These are phyloP conservation scores for Ormyrus thymus DNA, from an alignment of 2,888 invertebrate genomes.

Conservation along the genomic window DNA sequence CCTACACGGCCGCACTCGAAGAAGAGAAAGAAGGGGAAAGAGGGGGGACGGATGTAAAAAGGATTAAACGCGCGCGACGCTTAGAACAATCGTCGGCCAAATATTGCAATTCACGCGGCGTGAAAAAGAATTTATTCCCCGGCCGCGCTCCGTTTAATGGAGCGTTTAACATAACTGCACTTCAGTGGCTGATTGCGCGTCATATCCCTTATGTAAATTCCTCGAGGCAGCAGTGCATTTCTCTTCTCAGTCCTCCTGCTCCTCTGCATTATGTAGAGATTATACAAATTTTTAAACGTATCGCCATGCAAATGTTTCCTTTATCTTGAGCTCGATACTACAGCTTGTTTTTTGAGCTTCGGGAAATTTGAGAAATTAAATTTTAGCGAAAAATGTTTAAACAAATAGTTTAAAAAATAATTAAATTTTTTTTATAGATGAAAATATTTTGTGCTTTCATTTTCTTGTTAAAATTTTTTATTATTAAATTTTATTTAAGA, in stretches of 20 bases:
- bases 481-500: neutral
- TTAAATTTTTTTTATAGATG: neutral
- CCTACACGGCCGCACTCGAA: neutral
- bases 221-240: too few species aligned
- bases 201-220: slow-evolving; percentile 32
- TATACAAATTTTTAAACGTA: neutral
- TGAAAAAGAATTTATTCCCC: neutral
- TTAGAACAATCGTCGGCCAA: neutral
- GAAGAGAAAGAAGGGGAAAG: neutral
- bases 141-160: slow-evolving; percentile 7
- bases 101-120: slow-evolving; percentile 1
- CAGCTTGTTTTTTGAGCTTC: too few species aligned
- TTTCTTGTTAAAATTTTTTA: neutral
- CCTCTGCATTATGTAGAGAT: too few species aligned
- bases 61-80: neutral
- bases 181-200: slow-evolving; percentile 24
- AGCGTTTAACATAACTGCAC: slow-evolving; percentile 22
- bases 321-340: too few species aligned
- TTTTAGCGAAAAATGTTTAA: neutral
- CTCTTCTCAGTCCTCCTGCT: too few species aligned
- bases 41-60: neutral
- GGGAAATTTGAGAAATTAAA: too few species aligned
- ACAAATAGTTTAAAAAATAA: neutral
- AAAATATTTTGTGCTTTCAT: neutral
- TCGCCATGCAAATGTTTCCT: too few species aligned